Evolutionary conservation across 2,888 invertebrate genomes (phyloP).

Genomic region (Rhagonycha fulva): DNA sequence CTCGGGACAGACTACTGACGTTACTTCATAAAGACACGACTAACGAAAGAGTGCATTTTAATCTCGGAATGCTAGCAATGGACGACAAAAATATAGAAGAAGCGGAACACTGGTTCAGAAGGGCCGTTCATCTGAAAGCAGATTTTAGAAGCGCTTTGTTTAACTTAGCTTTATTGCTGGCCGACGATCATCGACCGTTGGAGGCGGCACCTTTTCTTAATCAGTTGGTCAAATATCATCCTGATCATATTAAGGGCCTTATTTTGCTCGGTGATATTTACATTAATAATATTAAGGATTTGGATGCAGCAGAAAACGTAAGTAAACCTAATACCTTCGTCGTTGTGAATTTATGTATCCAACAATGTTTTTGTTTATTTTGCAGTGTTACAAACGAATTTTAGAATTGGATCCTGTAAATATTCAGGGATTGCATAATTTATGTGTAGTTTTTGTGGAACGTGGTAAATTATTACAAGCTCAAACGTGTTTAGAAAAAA

Average conservation of each 20-base stretch:
- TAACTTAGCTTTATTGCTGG: constrained; percentile 87
- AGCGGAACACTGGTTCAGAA: constrained; percentile 90
- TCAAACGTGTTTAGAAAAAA: constrained; percentile 81
- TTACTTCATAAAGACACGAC: constrained; percentile 75
- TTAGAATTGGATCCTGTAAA: constrained; percentile 86
- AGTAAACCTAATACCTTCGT: constrained; percentile 48
- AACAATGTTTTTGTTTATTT: constrained; percentile 30
- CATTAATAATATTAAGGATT: constrained; percentile 91
- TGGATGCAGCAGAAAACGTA: constrained; percentile 92
- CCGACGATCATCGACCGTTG: constrained; percentile 84
- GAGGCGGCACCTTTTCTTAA: constrained; percentile 93
- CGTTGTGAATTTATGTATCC: background rate
- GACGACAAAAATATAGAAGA: constrained; percentile 87
- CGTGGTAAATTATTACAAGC: constrained; percentile 84
- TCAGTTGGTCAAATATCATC: constrained; percentile 87
- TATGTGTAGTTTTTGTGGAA: constrained; percentile 95
- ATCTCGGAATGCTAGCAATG: constrained; percentile 96
- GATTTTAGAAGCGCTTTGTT: constrained; percentile 93
- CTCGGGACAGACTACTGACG: constrained; percentile 79
- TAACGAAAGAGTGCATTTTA: constrained; percentile 92
- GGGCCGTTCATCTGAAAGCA: constrained; percentile 84
- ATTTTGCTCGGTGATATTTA: constrained; percentile 94
- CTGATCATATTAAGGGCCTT: constrained; percentile 92
- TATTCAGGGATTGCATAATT: constrained; percentile 92
- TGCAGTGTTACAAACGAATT: constrained; percentile 87